Evolutionary conservation across 2,888 invertebrate genomes (phyloP).

Genomic region (Ochropleura leucogaster): DNA sequence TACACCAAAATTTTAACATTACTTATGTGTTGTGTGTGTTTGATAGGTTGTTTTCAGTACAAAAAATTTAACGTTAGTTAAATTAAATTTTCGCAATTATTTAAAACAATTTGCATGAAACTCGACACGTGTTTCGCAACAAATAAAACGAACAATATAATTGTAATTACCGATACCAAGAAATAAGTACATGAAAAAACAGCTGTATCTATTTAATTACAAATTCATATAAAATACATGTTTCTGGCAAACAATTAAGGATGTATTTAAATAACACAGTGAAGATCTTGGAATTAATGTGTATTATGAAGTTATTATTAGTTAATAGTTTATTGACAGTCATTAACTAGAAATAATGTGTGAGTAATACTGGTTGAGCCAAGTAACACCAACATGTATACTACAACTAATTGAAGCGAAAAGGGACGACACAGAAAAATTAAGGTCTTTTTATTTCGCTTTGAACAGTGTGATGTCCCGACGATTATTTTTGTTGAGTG

Average conservation of each 20-base stretch:
- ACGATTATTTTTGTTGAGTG: too few relatives aligned
- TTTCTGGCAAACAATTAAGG: slow-evolving; percentile 24
- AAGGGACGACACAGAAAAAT: too few relatives aligned
- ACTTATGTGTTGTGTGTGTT: too few relatives aligned
- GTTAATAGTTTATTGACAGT: background rate
- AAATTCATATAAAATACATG: slow-evolving; percentile 31
- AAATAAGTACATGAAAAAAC: slow-evolving; percentile 31
- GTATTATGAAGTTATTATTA: slow-evolving; percentile 15
- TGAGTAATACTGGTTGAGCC: slow-evolving; percentile 14
- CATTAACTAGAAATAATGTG: slow-evolving; percentile 1
- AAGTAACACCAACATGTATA: slow-evolving; percentile 4
- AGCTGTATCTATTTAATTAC: slow-evolving; percentile 46
- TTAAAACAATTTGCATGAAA: background rate
- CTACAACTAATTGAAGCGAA: background rate
- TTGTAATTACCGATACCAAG: slow-evolving; percentile 42
- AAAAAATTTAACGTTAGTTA: background rate
- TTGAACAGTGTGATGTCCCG: too few relatives aligned
- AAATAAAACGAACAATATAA: slow-evolving; percentile 23
- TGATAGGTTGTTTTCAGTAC: background rate
- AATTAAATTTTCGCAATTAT: slow-evolving; percentile 18
- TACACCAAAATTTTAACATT: too few relatives aligned
- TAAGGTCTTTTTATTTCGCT: too few relatives aligned
- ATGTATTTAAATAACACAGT: slow-evolving; percentile 32
- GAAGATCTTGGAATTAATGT: slow-evolving; percentile 38
- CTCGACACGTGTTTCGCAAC: slow-evolving; percentile 17